These are phyloP conservation scores for Anguilla pacifica DNA, from an alignment of 2,797 vertebrate genomes.

Conservation along the genomic window DNA sequence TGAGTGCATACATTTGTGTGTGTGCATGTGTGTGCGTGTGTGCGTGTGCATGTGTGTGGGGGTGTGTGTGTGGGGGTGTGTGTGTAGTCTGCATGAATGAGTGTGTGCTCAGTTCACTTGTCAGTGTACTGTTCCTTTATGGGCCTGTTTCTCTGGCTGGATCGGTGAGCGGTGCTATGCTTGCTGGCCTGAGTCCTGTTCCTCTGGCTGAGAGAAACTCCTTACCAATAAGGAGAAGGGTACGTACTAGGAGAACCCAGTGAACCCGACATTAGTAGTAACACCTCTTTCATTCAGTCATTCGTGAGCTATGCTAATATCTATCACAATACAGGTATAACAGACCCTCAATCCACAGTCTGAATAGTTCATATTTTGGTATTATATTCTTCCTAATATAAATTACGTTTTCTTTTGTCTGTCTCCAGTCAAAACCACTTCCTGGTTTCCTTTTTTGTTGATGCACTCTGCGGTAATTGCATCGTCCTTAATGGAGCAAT, in stretches of 20 bases:
- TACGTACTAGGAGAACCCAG: background rate
- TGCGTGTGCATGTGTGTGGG: background rate
- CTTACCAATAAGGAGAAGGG: background rate
- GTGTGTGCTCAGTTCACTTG: too few species aligned
- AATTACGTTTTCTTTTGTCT: background rate
- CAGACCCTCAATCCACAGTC: background rate
- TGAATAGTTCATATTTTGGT: background rate
- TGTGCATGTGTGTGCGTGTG: background rate
- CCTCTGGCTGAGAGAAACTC: background rate
- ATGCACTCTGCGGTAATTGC: conserved; percentile 22
- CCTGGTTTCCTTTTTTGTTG: conserved; percentile 19
- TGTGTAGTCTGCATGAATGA: background rate
- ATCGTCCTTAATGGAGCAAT: conserved; percentile 29
- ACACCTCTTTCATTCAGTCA: background rate
- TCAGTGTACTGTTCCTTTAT: background rate
- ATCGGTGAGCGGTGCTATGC: background rate
- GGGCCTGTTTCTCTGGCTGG: background rate
- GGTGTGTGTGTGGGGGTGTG: background rate
- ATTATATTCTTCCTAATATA: background rate
- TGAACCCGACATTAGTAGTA: background rate
- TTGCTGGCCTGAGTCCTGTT: background rate
- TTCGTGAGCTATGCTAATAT: background rate
- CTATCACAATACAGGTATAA: background rate
- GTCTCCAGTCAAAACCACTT: background rate
- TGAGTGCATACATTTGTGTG: background rate